Evolutionary conservation across 2,888 invertebrate genomes (phyloP).

Genomic region (Trissoscelio sp.): DNA sequence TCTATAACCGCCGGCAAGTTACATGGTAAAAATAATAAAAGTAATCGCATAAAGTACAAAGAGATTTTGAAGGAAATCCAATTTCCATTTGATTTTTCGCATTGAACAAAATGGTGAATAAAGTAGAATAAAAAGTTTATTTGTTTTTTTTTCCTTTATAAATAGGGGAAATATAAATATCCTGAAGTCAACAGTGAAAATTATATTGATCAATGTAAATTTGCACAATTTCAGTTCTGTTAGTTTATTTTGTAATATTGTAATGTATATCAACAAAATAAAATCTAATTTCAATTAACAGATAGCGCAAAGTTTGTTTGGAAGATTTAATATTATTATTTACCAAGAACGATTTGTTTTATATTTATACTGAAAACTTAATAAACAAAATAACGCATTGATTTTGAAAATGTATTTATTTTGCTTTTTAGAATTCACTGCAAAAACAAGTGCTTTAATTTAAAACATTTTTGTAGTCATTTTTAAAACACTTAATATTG

Average conservation of each 20-base stretch:
- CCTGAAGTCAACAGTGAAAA: constrained; percentile 12
- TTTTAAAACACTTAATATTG: too few relatives aligned
- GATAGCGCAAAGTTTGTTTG: too few relatives aligned
- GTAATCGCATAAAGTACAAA: neutral
- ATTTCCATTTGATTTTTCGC: constrained; percentile 15
- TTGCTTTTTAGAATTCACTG: too few relatives aligned
- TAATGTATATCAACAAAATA: too few relatives aligned
- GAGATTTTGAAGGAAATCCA: constrained; percentile 3
- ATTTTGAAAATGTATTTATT: too few relatives aligned
- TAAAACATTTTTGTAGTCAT: too few relatives aligned
- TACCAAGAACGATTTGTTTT: too few relatives aligned
- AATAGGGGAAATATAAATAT: constrained; percentile 7
- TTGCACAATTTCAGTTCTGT: neutral
- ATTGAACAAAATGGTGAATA: constrained; percentile 14
- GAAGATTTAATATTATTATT: too few relatives aligned
- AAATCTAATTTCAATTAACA: too few relatives aligned
- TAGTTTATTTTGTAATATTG: neutral
- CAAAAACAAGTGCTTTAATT: too few relatives aligned
- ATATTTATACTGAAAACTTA: too few relatives aligned
- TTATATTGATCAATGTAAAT: neutral
- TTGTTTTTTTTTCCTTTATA: neutral
- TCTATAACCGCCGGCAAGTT: neutral
- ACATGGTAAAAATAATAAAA: neutral
- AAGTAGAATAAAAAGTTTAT: constrained; percentile 9
- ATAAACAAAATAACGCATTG: too few relatives aligned